Evolutionary conservation across 2,113 vertebrate genomes (phyloP).

Genomic region (Dinomys branickii): DNA sequence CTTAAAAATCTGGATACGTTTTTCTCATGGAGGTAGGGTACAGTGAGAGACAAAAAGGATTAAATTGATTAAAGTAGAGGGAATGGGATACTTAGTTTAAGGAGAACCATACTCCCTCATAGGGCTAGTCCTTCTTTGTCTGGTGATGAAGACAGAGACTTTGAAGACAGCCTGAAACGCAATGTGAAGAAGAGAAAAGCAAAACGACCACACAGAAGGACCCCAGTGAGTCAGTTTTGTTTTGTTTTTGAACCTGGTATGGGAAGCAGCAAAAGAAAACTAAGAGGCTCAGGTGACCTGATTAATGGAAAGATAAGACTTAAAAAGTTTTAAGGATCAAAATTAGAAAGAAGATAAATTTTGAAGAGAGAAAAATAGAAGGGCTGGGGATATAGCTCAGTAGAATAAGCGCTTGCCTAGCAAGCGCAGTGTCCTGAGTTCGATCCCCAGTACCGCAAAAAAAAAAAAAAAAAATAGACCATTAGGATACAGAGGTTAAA

Average conservation of each 20-base stretch:
- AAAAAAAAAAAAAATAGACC: not conserved
- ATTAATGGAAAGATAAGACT: conserved; percentile 19
- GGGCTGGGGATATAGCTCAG: too few species aligned
- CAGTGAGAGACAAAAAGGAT: conserved; percentile 32
- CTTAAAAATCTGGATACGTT: conserved; percentile 48
- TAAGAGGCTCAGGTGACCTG: not conserved
- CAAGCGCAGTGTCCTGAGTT: too few species aligned
- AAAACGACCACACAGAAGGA: conserved; percentile 38
- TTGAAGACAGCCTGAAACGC: conserved; percentile 79
- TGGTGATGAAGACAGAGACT: conserved; percentile 86
- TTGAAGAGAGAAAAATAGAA: conserved; percentile 29
- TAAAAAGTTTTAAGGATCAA: not conserved
- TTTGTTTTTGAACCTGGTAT: conserved; percentile 46
- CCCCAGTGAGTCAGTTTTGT: conserved; percentile 77
- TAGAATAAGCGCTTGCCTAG: too few species aligned
- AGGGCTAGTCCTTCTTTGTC: conserved; percentile 79
- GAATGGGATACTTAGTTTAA: conserved; percentile 16
- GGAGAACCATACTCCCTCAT: not conserved
- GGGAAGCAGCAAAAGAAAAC: conserved; percentile 4
- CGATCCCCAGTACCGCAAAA: too few species aligned
- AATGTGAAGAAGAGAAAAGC: conserved; percentile 76
- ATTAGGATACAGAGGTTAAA: not conserved
- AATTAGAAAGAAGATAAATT: conserved; percentile 6
- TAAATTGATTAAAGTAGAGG: not conserved
- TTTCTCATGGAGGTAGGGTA: not conserved